These are phyloP conservation scores for Mycteria americana DNA, from an alignment of 2,797 vertebrate genomes.

Conservation along the genomic window DNA sequence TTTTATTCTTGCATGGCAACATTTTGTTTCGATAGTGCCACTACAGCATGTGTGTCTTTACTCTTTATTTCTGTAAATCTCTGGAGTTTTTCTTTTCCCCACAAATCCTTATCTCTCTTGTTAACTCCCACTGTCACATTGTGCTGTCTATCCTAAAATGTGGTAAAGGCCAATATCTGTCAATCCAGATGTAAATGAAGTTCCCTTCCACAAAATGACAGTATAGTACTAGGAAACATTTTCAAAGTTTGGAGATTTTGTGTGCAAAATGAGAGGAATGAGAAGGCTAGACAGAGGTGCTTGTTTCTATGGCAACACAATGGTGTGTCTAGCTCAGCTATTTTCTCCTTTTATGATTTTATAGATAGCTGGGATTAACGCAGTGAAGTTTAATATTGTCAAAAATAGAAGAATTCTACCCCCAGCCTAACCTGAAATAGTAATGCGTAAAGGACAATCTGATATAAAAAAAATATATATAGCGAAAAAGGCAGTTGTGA, in stretches of 20 bases:
- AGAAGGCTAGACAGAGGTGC: conserved; percentile 12
- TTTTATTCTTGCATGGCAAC: neutral
- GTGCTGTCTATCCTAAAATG: conserved; percentile 1
- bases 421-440: neutral
- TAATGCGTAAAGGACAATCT: neutral
- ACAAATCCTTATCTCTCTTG: neutral
- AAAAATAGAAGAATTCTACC: conserved; percentile 29
- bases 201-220: neutral
- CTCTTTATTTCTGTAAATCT: neutral
- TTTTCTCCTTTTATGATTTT: conserved; percentile 44
- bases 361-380: conserved; percentile 41
- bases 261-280: neutral
- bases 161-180: conserved; percentile 31
- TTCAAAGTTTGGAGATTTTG: conserved; percentile 25
- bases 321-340: conserved; percentile 32
- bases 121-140: conserved; percentile 52
- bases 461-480: neutral
- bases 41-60: neutral
- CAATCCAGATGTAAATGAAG: neutral
- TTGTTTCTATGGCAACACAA: conserved; percentile 63
- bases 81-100: neutral
- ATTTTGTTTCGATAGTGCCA: neutral
- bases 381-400: conserved; percentile 21
- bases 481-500: neutral
- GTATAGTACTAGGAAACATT: neutral